Evolutionary conservation across 2,797 vertebrate genomes (phyloP).

Genomic region (Sus cebifrons): DNA sequence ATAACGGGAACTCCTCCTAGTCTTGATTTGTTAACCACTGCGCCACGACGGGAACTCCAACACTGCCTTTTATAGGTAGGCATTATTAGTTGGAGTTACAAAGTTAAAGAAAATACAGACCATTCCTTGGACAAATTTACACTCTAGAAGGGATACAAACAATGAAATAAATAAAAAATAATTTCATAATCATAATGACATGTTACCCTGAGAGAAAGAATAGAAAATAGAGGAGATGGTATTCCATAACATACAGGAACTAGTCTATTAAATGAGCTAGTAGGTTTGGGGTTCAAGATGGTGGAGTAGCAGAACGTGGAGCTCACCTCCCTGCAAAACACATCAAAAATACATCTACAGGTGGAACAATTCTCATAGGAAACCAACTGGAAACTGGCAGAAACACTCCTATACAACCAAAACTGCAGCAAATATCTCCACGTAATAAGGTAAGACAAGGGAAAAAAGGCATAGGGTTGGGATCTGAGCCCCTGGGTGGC

Average conservation of each 20-base stretch:
- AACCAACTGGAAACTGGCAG: background rate
- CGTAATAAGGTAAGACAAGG: background rate
- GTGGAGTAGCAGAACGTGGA: background rate
- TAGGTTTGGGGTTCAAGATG: background rate
- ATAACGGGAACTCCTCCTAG: too few species aligned
- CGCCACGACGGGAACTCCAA: too few species aligned
- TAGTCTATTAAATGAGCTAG: constrained; percentile 18
- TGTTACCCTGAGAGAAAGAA: constrained; percentile 31
- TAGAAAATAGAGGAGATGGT: constrained; percentile 19
- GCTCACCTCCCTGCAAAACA: background rate
- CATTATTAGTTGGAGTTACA: constrained; percentile 8
- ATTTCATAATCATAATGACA: constrained; percentile 41
- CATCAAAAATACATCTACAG: background rate
- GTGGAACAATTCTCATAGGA: background rate
- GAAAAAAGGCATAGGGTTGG: background rate
- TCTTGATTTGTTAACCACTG: too few species aligned
- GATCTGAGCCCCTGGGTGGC: background rate
- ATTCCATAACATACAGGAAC: constrained; percentile 21
- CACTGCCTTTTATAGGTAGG: background rate
- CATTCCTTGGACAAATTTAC: constrained; percentile 40
- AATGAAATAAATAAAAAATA: background rate
- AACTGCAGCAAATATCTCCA: background rate
- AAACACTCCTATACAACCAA: background rate
- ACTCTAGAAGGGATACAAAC: background rate
- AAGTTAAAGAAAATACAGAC: constrained; percentile 4